Percentiles rank a stretch among this genome's conserved stretches.
Evolutionary conservation across 2,797 vertebrate species (phyloP).

Genomic region (Notoglanidium macrostoma): DNA sequence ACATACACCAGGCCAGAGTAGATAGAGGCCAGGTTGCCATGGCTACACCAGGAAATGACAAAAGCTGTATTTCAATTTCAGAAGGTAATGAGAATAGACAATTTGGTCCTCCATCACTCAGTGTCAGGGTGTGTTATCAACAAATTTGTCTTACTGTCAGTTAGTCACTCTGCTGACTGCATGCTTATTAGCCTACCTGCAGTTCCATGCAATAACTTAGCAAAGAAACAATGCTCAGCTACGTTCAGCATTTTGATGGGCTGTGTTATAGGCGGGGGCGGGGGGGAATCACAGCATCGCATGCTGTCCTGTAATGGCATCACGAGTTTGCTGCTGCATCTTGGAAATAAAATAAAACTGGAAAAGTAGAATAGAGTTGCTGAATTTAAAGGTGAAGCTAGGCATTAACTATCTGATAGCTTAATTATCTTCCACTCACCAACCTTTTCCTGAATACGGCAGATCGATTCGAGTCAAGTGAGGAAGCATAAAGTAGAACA

Average conservation of each 20-base stretch:
- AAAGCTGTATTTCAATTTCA: conserved; percentile 78
- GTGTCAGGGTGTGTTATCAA: conserved; percentile 76
- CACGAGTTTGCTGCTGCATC: not conserved
- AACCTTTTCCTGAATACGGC: not conserved
- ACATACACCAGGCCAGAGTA: conserved; percentile 51
- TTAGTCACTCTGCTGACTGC: conserved; percentile 66
- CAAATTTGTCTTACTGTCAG: conserved; percentile 78
- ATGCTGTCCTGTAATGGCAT: conserved; percentile 9
- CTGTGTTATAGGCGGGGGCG: not conserved
- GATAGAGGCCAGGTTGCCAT: conserved; percentile 67
- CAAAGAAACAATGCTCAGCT: conserved; percentile 43
- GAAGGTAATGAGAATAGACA: conserved; percentile 78
- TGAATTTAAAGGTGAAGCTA: not conserved
- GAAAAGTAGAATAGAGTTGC: not conserved
- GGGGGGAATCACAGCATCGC: not conserved
- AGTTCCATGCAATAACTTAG: conserved; percentile 59
- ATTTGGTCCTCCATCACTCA: conserved; percentile 76
- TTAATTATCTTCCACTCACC: not conserved
- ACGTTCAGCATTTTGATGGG: conserved; percentile 35
- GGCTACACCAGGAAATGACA: conserved; percentile 74
- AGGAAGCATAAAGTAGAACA: not conserved
- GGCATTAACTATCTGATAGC: not conserved
- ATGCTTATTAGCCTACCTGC: conserved; percentile 61
- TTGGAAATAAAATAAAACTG: not conserved
- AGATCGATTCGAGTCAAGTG: not conserved